Percentiles rank a stretch among this genome's conserved stretches.
Conservation (phyloP, 2,888 invertebrate species). For the Lepidocyrtoides sp. region DNA sequence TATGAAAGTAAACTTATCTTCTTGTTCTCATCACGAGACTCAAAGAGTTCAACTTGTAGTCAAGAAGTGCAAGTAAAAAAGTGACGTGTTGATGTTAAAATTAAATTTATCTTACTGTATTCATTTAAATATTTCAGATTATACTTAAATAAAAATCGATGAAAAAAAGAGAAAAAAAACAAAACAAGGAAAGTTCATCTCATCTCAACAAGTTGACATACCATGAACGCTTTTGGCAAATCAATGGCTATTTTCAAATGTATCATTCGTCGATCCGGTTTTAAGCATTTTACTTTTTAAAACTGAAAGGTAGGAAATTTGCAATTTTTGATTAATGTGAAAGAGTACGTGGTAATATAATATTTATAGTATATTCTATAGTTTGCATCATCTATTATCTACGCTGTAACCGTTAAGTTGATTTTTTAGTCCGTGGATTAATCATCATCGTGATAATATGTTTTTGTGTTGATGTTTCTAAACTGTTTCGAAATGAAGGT, state of each 20-base stretch:
- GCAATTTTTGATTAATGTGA: not conserved
- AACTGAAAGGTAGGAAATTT: constrained; percentile 1
- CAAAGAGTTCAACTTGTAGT: not conserved
- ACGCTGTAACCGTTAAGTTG: constrained; percentile 19
- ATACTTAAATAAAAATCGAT: too few species aligned
- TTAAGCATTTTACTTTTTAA: too few species aligned
- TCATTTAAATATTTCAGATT: not conserved
- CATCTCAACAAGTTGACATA: too few species aligned
- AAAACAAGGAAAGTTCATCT: not conserved
- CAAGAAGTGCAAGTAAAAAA: not conserved
- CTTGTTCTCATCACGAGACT: not conserved
- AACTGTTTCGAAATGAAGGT: constrained; percentile 43
- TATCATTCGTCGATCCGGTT: constrained; percentile 37
- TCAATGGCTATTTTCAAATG: constrained; percentile 18
- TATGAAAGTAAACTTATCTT: too few species aligned
- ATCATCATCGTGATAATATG: constrained; percentile 2
- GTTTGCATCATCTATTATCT: not conserved
- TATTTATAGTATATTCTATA: not conserved
- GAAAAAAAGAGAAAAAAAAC: not conserved
- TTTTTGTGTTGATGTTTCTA: constrained; percentile 61
- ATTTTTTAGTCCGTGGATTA: not conserved
- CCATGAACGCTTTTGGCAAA: constrained; percentile 35
- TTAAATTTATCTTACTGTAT: constrained; percentile 4
- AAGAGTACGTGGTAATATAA: not conserved
- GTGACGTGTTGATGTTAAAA: constrained; percentile 10